Percentiles rank a stretch among this genome's conserved stretches.
Evolutionary conservation across 2,888 invertebrate genomes (phyloP).

Genomic region (Apamea epomidion): DNA sequence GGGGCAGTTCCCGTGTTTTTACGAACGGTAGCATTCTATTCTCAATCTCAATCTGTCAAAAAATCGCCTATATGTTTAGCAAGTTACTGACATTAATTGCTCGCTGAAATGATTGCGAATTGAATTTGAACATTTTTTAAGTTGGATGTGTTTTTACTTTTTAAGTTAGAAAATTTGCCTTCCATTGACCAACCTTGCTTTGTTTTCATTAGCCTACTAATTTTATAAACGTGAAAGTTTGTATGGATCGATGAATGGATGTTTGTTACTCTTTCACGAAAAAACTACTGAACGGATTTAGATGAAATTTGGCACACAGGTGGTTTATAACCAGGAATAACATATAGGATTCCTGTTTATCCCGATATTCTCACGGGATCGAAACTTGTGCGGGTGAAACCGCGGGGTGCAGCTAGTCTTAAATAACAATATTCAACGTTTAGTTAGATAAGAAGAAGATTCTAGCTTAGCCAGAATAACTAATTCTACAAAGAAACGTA

Average conservation of each 20-base stretch:
- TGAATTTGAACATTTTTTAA: not conserved
- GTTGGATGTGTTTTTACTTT: too few relatives aligned
- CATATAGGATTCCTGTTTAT: too few relatives aligned
- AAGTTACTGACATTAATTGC: not conserved
- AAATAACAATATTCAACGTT: not conserved
- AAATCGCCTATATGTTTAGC: not conserved
- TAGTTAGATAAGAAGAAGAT: not conserved
- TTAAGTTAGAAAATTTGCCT: not conserved
- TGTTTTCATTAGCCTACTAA: not conserved
- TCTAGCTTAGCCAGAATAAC: not conserved
- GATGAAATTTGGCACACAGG: too few relatives aligned
- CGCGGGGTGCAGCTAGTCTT: too few relatives aligned
- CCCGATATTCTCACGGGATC: too few relatives aligned
- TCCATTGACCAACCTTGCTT: not conserved
- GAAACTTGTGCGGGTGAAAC: too few relatives aligned
- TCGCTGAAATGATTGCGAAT: too few relatives aligned
- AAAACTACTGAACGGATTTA: too few relatives aligned
- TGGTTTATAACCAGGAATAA: too few relatives aligned
- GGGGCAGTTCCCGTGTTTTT: not conserved
- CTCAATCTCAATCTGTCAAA: not conserved
- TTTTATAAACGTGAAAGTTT: too few relatives aligned
- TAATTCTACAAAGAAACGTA: not conserved
- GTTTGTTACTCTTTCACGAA: too few relatives aligned
- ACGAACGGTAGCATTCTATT: not conserved
- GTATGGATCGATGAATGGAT: too few relatives aligned